Evolutionary conservation across 2,113 vertebrate genomes (phyloP).

Genomic region (Tichodroma muraria): DNA sequence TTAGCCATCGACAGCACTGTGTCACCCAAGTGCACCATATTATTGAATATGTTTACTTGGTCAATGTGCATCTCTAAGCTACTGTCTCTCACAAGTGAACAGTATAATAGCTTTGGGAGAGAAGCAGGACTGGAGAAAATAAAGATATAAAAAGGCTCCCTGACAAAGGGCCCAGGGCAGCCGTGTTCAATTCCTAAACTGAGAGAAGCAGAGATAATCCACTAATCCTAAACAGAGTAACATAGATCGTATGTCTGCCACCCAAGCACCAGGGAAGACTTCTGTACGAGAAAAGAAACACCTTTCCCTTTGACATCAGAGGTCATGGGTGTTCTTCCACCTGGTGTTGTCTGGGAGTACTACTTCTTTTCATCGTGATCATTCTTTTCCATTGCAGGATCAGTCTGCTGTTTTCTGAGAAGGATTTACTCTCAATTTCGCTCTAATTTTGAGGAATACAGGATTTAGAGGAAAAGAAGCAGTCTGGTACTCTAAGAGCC

Average conservation of each 20-base stretch:
- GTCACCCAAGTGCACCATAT: conserved; percentile 71
- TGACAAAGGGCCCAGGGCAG: conserved; percentile 88
- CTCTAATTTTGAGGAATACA: background rate
- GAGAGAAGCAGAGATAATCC: conserved; percentile 84
- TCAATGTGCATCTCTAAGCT: conserved; percentile 61
- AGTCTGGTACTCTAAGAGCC: background rate
- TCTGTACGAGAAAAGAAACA: conserved; percentile 86
- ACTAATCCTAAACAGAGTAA: conserved; percentile 81
- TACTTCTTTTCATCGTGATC: background rate
- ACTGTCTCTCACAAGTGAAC: conserved; percentile 75
- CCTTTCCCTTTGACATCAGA: conserved; percentile 78
- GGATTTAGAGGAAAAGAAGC: background rate
- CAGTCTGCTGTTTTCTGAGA: background rate
- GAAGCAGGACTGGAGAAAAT: conserved; percentile 40
- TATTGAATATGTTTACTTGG: conserved; percentile 70
- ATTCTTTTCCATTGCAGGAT: conserved; percentile 10
- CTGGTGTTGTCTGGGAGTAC: background rate
- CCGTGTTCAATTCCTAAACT: conserved; percentile 79
- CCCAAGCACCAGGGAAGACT: conserved; percentile 77
- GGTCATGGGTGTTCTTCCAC: conserved; percentile 43
- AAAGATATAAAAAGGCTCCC: conserved; percentile 72
- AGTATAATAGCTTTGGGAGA: conserved; percentile 71
- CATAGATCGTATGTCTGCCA: conserved; percentile 77
- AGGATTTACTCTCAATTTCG: background rate
- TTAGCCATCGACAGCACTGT: conserved; percentile 69